A percentile compares a stretch with the other conserved stretches of the same genome.
phyloP scores from a whole-genome alignment of 1,140 invertebrate species.

The Tetraneura akinire region DNA sequence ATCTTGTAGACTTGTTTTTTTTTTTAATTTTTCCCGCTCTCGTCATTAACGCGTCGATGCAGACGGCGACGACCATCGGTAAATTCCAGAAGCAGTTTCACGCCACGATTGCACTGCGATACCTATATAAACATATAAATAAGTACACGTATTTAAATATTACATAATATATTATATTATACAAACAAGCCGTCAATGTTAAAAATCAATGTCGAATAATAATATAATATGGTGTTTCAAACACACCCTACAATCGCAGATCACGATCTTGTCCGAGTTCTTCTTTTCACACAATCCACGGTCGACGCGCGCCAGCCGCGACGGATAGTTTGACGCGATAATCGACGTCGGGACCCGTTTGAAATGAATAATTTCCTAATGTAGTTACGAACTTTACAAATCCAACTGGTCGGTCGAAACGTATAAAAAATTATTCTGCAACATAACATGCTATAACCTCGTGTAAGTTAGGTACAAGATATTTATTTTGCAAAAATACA shows the following conservation, averaged over 20 bases:
- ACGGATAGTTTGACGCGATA: slow-evolving; percentile 20
- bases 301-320: not conserved
- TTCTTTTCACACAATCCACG: slow-evolving; percentile 2
- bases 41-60: not conserved
- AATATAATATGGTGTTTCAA: not conserved
- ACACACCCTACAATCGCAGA: slow-evolving; percentile 14
- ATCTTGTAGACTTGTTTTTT: not conserved
- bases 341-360: not conserved
- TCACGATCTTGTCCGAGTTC: slow-evolving; percentile 3
- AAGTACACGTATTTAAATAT: not conserved
- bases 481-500: too few species aligned
- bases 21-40: not conserved
- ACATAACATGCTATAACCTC: too few species aligned
- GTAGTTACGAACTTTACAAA: too few species aligned
- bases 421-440: too few species aligned
- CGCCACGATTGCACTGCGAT: not conserved
- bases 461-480: too few species aligned
- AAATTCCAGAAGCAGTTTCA: slow-evolving; percentile 13
- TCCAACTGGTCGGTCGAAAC: too few species aligned
- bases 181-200: slow-evolving; percentile 24
- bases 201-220: too few species aligned
- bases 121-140: not conserved
- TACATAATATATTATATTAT: slow-evolving; percentile 4
- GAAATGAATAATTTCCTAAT: too few species aligned
- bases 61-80: not conserved